These are phyloP conservation scores for Synanceia verrucosa DNA, from an alignment of 2,797 vertebrate species.

Conservation along the genomic window DNA sequence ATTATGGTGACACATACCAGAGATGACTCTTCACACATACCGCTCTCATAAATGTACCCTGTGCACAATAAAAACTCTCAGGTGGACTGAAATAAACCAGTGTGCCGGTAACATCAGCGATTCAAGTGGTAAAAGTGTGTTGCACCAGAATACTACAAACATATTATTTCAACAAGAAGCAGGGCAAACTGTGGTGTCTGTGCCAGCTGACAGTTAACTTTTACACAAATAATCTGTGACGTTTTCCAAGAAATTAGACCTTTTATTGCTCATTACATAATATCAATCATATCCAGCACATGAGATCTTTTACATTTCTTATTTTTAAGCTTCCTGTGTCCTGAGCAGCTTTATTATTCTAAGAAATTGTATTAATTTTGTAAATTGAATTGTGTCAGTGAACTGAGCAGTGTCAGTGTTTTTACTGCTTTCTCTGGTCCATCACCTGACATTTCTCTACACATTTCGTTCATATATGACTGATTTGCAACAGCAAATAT, in stretches of 20 bases:
- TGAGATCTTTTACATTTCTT: not conserved
- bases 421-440: not conserved
- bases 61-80: too few relatives aligned
- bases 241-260: constrained; percentile 13
- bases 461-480: not conserved
- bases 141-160: not conserved
- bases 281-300: not conserved
- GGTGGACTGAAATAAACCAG: constrained; percentile 42
- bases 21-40: constrained; percentile 22
- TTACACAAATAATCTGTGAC: constrained; percentile 1
- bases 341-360: constrained; percentile 8
- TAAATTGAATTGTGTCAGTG: not conserved
- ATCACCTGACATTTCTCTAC: too few relatives aligned
- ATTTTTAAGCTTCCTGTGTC: constrained; percentile 19
- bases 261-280: constrained; percentile 25
- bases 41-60: constrained; percentile 72
- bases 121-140: not conserved
- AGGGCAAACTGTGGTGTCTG: not conserved
- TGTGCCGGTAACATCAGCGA: constrained; percentile 1
- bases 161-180: not conserved
- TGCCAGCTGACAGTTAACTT: not conserved
- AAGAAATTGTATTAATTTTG: not conserved
- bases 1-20: too few relatives aligned
- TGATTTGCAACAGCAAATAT: not conserved
- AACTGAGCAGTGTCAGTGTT: not conserved